Evolutionary conservation across 2,797 vertebrate genomes (phyloP).

Genomic region (Dendrocincla fuliginosa): DNA sequence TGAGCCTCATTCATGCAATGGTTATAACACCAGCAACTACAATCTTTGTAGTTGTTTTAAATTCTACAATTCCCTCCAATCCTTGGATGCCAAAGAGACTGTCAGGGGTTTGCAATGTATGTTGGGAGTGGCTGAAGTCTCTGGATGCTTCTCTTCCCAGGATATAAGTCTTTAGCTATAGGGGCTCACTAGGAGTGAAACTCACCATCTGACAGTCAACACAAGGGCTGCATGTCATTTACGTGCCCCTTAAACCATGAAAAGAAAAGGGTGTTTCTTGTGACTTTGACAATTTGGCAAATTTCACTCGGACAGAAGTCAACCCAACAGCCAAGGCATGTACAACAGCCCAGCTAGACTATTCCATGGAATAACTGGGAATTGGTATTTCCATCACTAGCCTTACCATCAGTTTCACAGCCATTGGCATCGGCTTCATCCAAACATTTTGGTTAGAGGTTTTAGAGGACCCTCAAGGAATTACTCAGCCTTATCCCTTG

Average conservation of each 20-base stretch:
- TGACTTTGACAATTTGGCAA: not conserved
- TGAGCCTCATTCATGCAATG: not conserved
- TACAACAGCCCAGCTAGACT: fast-evolving
- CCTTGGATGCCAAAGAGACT: not conserved
- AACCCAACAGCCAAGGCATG: not conserved
- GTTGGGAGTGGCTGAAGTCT: not conserved
- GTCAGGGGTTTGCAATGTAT: not conserved
- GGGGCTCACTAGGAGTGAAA: not conserved
- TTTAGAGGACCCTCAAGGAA: not conserved
- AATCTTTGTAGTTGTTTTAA: not conserved
- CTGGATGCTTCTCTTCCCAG: not conserved
- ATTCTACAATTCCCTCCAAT: not conserved
- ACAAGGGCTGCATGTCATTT: not conserved
- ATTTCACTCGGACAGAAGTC: not conserved
- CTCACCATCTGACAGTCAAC: fast-evolving
- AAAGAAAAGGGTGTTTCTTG: not conserved
- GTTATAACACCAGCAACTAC: not conserved
- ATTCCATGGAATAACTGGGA: not conserved
- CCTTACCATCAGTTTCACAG: not conserved
- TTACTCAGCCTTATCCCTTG: not conserved
- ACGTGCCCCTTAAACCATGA: not conserved
- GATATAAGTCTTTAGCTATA: not conserved
- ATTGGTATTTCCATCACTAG: not conserved
- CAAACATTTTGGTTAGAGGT: not conserved
- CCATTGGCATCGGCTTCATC: not conserved